Base-by-base conservation (phyloP, 2,797 vertebrate species). In the Fratercula arctica region DNA sequence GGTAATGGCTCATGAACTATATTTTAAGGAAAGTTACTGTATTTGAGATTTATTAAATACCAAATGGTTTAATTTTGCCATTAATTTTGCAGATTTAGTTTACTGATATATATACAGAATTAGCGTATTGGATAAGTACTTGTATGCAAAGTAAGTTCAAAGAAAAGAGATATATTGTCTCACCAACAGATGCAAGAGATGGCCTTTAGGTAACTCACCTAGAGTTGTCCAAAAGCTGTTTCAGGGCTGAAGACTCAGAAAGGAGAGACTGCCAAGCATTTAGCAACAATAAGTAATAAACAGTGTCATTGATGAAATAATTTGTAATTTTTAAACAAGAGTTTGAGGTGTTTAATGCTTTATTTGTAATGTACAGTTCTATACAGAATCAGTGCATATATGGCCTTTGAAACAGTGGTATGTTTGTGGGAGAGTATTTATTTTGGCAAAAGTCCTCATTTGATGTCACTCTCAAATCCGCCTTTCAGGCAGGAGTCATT, bases 1-100 rank as follows among this genome's bases (percentile, higher is more conserved):
- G 4, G 9, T 56, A 73, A 53, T 68, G 0, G 0, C 16, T 75
- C n/a, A 50, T 46, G n/a, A 74, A 54, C 6, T n/a, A 2, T 48
- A 31, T 16, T 29, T 68, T 61, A 78, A 72, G 10, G 21, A 33
- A 61, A 70, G 9, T 51, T 67, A 45, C 10, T 23, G 13, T 46
- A 54, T 35, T 41, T 61, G 25, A 75, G 29, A 75, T 85, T 73
- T 89, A 43, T 60, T 64, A 31, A 70, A 31, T 89, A 75, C 3
- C 11, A 85, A 9, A 26, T 16, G 2, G 3, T 46, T 94, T 72
- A 9, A 68, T 91, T 88, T 86, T 91, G 24, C 11, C 77, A 17
- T 57, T 68, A 61, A 51, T 78, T 87, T 89, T 83, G 8, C 29
- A 68, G 18, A 51, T 85, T 18, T 83, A 35, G 4, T 57, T 87